Evolutionary conservation across 2,113 vertebrate genomes (phyloP).

Genomic region (Chinchilla lanigera): DNA sequence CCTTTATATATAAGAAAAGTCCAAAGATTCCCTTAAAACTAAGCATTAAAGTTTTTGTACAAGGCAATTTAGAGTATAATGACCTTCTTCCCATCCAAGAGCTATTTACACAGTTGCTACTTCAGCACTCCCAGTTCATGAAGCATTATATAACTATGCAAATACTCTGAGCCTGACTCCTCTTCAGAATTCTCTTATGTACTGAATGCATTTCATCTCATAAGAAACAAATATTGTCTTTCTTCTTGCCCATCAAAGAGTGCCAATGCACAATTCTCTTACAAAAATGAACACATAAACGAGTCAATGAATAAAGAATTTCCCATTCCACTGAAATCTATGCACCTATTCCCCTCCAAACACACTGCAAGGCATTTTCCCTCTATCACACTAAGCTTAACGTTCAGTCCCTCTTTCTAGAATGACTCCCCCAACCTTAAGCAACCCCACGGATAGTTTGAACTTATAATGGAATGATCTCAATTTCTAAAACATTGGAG

Average conservation of each 20-base stretch:
- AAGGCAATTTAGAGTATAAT: neutral
- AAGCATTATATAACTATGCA: slow-evolving; percentile 1
- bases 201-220: slow-evolving; percentile 17
- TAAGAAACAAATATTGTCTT: neutral
- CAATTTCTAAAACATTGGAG: neutral
- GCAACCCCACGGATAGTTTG: neutral
- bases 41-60: neutral
- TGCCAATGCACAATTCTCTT: neutral
- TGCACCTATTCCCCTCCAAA: neutral
- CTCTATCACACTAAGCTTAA: neutral
- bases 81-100: neutral
- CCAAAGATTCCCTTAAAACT: neutral
- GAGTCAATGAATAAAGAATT: slow-evolving; percentile 40
- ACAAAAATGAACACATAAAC: neutral
- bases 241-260: slow-evolving; percentile 9
- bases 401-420: neutral
- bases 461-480: neutral
- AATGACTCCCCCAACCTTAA: neutral
- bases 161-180: neutral
- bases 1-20: neutral
- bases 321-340: slow-evolving; percentile 14
- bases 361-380: neutral
- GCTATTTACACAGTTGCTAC: neutral
- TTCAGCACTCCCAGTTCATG: neutral
- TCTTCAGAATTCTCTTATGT: neutral